Evolutionary conservation across 2,888 invertebrate genomes (phyloP), one percentile per base, ranked within the genome.

Genomic region (Odontocerum albicorne): DNA sequence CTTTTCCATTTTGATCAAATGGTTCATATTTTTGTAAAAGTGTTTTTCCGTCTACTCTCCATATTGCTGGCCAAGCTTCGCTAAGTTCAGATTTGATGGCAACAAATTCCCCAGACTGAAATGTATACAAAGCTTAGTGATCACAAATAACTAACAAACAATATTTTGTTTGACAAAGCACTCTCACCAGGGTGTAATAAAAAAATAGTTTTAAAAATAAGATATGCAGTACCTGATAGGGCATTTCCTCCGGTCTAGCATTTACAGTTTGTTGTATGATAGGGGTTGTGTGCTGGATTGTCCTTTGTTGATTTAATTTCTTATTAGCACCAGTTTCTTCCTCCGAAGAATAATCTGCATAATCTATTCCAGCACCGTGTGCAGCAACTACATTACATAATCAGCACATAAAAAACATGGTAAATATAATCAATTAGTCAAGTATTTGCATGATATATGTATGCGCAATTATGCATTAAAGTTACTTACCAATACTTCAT

Each of bases 31-130:
- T 91, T 72, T 91, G 90, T 59, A 91, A 71, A 61, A 91, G 77
- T 15, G 87, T 86, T 72, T 89, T 90, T 1, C 90, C 90, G 69
- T 95, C 94, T 35, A 95, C 90, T 71, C 92, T 85, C 95, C 95
- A 96, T 65, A 96, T 86, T 4, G 89, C 84, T 4, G 93, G 94
- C 82, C 87, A 89, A 70, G 92, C 88, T 68, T 88, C 84, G 55
- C 81, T 81, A 62, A 91, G 71, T 73, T 95, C 93, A 45, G 85
- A 81, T 73, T 90, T 90, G 66, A 92, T 82, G 32, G 92, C 89
- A 61, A 95, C 87, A 77, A 93, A 96, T 68, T 92, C 91, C 36
- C 94, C 93, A 60, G 88, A 84, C 93, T 94, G 74, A 49, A 79
- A 82, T 66, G 27, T 27, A 27, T 6, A 27, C 8, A 27, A 6